Percentiles rank a stretch among this genome's conserved stretches.
Conservation (phyloP, 2,888 invertebrate species). For the Drosophila siamana region DNA sequence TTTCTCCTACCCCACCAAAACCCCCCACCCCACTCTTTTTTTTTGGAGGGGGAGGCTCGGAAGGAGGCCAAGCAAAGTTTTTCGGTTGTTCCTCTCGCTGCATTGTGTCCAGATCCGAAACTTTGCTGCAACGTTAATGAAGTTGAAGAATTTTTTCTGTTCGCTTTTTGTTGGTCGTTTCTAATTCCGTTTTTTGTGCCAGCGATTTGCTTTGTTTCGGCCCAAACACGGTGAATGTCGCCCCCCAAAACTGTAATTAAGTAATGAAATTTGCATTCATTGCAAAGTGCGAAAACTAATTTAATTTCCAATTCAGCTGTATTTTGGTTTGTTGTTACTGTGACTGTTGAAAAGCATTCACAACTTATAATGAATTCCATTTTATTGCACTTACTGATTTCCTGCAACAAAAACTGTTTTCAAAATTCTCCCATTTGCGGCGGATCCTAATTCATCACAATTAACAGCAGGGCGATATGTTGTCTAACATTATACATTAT, state of each 20-base stretch:
- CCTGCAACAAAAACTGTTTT: neutral
- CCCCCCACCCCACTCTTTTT: conserved; percentile 22
- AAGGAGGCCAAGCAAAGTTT: conserved; percentile 62
- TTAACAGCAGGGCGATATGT: conserved; percentile 13
- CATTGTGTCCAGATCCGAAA: conserved; percentile 56
- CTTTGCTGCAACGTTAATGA: conserved; percentile 74
- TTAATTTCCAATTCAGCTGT: conserved; percentile 13
- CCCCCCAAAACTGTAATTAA: conserved; percentile 11
- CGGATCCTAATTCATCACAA: neutral
- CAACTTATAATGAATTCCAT: neutral
- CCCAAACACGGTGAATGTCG: conserved; percentile 13
- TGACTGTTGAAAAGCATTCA: too few relatives aligned
- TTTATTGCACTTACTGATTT: neutral
- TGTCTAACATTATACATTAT: conserved; percentile 35
- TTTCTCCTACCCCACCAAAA: conserved; percentile 40
- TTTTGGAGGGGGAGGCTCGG: too few relatives aligned
- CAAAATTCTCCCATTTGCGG: neutral
- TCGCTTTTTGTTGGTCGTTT: conserved; percentile 3
- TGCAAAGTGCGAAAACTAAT: conserved; percentile 7
- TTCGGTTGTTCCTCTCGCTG: conserved; percentile 49
- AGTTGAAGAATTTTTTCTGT: conserved; percentile 66
- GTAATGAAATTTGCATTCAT: conserved; percentile 26
- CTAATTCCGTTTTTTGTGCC: conserved; percentile 33
- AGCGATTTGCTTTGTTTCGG: conserved; percentile 28
- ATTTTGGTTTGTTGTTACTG: too few relatives aligned